A percentile compares a stretch with the other conserved stretches of the same genome.
phyloP scores from a whole-genome alignment of 2,113 vertebrate species.

The Menura novaehollandiae region DNA sequence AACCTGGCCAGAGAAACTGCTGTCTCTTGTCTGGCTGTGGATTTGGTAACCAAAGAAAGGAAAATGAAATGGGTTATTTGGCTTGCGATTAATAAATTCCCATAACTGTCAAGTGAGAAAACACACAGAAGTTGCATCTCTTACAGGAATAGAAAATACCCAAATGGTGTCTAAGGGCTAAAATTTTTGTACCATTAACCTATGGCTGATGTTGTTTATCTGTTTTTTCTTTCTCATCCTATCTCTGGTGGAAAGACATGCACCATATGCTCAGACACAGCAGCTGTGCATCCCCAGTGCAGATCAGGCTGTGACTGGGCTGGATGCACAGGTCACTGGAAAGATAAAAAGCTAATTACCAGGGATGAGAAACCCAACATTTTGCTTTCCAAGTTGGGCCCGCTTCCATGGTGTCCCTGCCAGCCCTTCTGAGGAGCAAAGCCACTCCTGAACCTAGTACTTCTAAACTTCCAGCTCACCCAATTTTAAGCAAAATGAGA shows the following conservation, averaged over 20 bases:
- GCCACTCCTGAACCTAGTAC: rapidly evolving
- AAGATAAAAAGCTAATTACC: neutral
- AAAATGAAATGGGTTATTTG: constrained; percentile 70
- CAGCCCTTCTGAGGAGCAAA: rapidly evolving
- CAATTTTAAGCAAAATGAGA: neutral
- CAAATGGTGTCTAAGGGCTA: neutral
- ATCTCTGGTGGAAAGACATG: neutral
- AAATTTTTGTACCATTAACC: neutral
- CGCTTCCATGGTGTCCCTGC: rapidly evolving
- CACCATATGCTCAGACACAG: neutral
- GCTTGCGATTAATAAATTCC: constrained; percentile 72
- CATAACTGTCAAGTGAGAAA: constrained; percentile 53
- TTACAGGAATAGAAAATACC: constrained; percentile 59
- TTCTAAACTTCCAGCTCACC: too few species aligned
- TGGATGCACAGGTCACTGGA: neutral
- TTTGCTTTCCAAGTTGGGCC: rapidly evolving
- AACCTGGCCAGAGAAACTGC: constrained; percentile 11
- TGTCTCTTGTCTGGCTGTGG: constrained; percentile 60
- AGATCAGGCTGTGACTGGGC: too few species aligned
- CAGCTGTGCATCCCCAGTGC: neutral
- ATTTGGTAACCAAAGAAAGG: constrained; percentile 40
- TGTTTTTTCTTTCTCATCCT: neutral
- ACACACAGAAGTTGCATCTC: constrained; percentile 7
- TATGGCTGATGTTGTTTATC: neutral
- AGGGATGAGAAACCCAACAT: neutral